Conservation (phyloP, 2,888 invertebrate genomes). For the Pseudococcus longispinus region DNA sequence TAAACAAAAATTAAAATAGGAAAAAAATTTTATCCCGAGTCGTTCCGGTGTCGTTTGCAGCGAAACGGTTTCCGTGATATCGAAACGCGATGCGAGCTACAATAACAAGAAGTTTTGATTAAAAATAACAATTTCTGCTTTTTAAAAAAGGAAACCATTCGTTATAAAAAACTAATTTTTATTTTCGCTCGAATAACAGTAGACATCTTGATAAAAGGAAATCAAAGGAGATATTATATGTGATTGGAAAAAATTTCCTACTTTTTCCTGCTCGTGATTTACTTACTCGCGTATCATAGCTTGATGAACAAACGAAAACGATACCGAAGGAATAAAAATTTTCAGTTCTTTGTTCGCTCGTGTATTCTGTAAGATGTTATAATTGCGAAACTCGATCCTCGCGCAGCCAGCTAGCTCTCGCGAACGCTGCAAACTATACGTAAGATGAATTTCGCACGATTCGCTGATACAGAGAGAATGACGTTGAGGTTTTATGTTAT, state of each 20-base stretch:
- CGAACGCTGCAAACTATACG: not conserved
- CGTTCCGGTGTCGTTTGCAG: constrained; percentile 35
- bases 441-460: not conserved
- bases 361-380: constrained; percentile 7
- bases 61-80: constrained; percentile 29
- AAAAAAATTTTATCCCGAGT: not conserved
- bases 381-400: constrained; percentile 8
- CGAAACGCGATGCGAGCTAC: constrained; percentile 22
- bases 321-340: constrained; percentile 17
- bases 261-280: not conserved
- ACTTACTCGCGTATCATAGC: not conserved
- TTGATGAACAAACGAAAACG: constrained; percentile 23
- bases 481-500: constrained; percentile 27
- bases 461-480: constrained; percentile 9
- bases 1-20: constrained; percentile 48
- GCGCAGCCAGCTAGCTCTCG: too few relatives aligned
- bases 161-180: constrained; percentile 52
- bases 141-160: constrained; percentile 41
- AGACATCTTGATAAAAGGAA: constrained; percentile 46
- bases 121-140: constrained; percentile 48
- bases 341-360: not conserved
- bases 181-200: constrained; percentile 43
- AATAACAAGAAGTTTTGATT: constrained; percentile 44
- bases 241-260: constrained; percentile 44
- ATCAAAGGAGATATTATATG: constrained; percentile 37